These are phyloP conservation scores for Dryas iulia DNA, from an alignment of 1,140 invertebrate species.

Conservation along the genomic window DNA sequence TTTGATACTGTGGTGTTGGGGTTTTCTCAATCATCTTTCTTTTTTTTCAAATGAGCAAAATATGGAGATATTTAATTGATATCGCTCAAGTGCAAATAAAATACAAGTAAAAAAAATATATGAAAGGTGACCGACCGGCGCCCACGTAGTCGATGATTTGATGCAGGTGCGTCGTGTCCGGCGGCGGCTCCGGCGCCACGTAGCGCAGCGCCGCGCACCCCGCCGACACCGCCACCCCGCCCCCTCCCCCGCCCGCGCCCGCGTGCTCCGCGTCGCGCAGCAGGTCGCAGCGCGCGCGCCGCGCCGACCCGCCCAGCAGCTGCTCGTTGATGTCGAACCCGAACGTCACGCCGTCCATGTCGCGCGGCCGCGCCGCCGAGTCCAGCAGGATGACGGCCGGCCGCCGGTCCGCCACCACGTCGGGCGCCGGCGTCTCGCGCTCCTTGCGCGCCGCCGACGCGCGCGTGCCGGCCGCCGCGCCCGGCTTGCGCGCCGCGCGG, in stretches of 20 bases:
- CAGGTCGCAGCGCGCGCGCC: constrained; percentile 53
- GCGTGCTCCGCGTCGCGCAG: constrained; percentile 37
- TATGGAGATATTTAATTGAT: no score
- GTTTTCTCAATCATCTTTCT: no score
- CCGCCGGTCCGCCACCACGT: constrained; percentile 70
- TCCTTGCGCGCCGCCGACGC: constrained; percentile 32
- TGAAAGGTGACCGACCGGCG: constrained; percentile 72
- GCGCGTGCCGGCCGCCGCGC: no score
- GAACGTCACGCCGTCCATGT: constrained; percentile 83
- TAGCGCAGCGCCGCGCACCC: constrained; percentile 43
- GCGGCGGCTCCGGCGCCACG: constrained; percentile 39
- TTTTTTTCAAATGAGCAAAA: no score
- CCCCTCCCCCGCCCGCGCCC: constrained; percentile 8
- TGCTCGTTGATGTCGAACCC: constrained; percentile 86
- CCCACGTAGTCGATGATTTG: constrained; percentile 85
- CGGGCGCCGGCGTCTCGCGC: constrained; percentile 49
- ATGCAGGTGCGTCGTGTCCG: constrained; percentile 71
- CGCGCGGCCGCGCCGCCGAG: constrained; percentile 74
- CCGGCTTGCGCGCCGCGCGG: neutral
- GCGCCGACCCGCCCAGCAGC: constrained; percentile 71
- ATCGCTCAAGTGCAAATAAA: no score
- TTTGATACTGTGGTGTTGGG: no score
- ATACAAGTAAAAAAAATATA: no score
- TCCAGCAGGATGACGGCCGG: constrained; percentile 84
- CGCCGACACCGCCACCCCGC: constrained; percentile 21